Evolutionary conservation across 1,140 invertebrate species (phyloP), one percentile per base, ranked within the genome.

Genomic region (Apocrypta bakeri): DNA sequence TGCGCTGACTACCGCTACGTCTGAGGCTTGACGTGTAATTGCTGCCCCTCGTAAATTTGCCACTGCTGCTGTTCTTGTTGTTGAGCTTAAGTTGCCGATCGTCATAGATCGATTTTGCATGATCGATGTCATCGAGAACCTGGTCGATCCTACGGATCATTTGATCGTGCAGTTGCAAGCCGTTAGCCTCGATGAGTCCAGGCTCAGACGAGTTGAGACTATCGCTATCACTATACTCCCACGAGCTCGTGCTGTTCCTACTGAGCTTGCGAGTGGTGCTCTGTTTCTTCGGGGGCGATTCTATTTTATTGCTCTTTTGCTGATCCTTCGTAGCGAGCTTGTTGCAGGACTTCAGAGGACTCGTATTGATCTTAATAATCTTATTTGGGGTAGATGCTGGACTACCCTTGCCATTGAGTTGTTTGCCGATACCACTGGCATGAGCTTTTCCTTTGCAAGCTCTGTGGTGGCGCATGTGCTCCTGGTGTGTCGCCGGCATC

Each of bases 371-470:
- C 17, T 73, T 83, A 27, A 75, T 68, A 25, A 69, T 82, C 48
- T 79, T 85, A 4, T 81, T 24, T 14, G 64, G 66, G 33, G 68
- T 27, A 17, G 21, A 37, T 69, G 37, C 82, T 42, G 71, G 33
- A 42, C 0, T 64, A 17, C 2, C n/a, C 33, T 79, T 86, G 80
- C 73, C 79, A 87, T 86, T 83, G 25, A 81, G 86, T 68, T 90
- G 88, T 85, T 93, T 93, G 14, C 88, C 90, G 56, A 93, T 93
- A 7, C 95, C 95, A 76, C 94, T 93, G 9, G 94, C 95, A 85
- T 96, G 95, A 0, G 94, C 93, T 84, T 95, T 95, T 56, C 95
- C 95, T 24, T 94, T 95, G 86, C 95, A 96, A 37, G 94, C 94
- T 85, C 93, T 93, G 88, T 96, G 95, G 83, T 94, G 93, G 48